Conservation (phyloP, 2,113 vertebrate species). For the Tachycineta bicolor region DNA sequence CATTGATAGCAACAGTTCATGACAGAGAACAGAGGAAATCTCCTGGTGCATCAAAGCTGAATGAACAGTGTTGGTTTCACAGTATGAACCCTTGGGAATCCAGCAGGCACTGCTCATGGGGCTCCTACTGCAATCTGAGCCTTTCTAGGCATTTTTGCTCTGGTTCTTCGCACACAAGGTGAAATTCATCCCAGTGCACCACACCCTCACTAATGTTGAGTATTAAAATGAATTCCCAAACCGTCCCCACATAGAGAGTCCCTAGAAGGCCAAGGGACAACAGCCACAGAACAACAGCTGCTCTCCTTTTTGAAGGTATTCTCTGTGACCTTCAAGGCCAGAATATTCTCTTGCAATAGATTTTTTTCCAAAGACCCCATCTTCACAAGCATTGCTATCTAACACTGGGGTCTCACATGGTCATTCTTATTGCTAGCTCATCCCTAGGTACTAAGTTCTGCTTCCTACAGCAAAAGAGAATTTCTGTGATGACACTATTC, state of each 20-base stretch:
- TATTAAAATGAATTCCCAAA: neutral
- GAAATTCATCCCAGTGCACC: neutral
- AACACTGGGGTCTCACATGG: neutral
- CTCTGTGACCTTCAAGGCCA: neutral
- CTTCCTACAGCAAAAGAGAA: neutral
- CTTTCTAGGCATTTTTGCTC: neutral
- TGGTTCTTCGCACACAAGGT: neutral
- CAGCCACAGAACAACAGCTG: neutral
- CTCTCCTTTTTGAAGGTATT: neutral
- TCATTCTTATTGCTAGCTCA: neutral
- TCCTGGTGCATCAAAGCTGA: neutral
- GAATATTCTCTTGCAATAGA: neutral
- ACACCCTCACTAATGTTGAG: neutral
- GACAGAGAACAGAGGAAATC: neutral
- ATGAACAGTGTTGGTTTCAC: neutral
- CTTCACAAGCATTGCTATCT: neutral
- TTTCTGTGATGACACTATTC: neutral
- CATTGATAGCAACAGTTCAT: neutral
- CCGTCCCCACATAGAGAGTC: neutral
- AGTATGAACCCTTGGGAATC: neutral
- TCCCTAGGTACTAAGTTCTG: neutral
- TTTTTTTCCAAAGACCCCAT: neutral
- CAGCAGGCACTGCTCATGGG: neutral
- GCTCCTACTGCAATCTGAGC: neutral
- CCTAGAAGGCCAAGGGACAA: neutral